Evolutionary conservation across 1,140 invertebrate species (phyloP), one percentile per base, ranked within the genome.

Genomic region (Propsilocerus akamusi): DNA sequence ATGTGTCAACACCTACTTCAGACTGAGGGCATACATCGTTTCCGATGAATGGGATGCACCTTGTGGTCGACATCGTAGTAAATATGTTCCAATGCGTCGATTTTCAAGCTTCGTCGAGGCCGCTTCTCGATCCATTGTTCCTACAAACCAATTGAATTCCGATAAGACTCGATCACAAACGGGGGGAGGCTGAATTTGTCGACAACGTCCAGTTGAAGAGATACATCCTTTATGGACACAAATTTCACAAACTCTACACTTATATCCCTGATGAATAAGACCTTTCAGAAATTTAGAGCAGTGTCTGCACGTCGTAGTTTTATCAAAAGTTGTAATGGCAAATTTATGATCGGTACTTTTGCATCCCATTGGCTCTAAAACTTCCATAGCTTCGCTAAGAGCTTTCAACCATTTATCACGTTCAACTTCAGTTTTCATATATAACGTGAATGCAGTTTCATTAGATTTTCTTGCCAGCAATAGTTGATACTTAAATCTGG

Each of bases 371-470:
- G 92, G 92, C 58, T 86, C 80, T 24, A 94, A 74, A 64, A 72
- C 82, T 80, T 67, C 91, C 86, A 95, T 78, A 32, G 92, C 92
- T 58, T 94, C 86, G 47, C 81, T 76, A 23, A 97, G 80, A 5
- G 90, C 87, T 59, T 90, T 88, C 14, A 95, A 83, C 90, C 93
- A 96, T 63, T 87, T 85, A 53, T 78, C 72, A 53, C 90, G 86
- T 52, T 82, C 76, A 30, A 93, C 89, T 54, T 90, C 86, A 7
- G 81, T 91, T 60, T 90, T 80, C 2, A 90, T 85, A 64, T 83
- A 91, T 58, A 97, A 76, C 6, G 92, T 95, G 61, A 85, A 95
- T 6, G 85, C 90, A 26, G 79, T 83, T 53, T 77, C 76, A 54
- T 83, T 81, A 54, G 83, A 79, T 55, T 85, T 80, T 53, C 87